Evolutionary conservation across 2,888 invertebrate genomes (phyloP).

Genomic region (Empis stercorea): DNA sequence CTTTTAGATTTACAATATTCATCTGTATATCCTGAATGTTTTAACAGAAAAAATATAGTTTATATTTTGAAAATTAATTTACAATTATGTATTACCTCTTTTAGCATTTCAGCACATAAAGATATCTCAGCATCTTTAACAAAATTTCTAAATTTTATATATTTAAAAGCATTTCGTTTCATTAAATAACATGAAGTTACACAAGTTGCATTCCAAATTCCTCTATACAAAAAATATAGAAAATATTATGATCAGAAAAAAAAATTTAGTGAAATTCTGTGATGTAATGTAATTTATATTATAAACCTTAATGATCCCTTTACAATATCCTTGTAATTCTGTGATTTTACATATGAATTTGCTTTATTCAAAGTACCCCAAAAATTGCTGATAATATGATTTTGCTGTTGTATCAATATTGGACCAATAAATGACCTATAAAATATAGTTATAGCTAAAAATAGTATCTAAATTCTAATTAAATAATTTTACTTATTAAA

Average conservation of each 20-base stretch:
- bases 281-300: too few relatives aligned
- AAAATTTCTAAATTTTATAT: constrained; percentile 45
- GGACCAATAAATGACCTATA: constrained; percentile 50
- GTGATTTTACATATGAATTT: constrained; percentile 88
- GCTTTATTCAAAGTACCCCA: constrained; percentile 88
- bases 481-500: constrained; percentile 43
- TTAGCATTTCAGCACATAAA: constrained; percentile 52
- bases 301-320: constrained; percentile 40
- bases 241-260: too few relatives aligned
- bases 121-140: constrained; percentile 87
- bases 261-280: too few relatives aligned
- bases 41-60: neutral
- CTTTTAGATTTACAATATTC: constrained; percentile 72
- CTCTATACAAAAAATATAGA: constrained; percentile 46
- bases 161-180: constrained; percentile 51
- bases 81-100: constrained; percentile 38
- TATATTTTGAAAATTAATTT: neutral
- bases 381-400: constrained; percentile 94
- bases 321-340: constrained; percentile 93
- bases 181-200: constrained; percentile 71
- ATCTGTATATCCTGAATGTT: constrained; percentile 66
- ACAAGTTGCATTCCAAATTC: constrained; percentile 95
- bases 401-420: constrained; percentile 65
- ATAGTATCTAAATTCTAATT: neutral
- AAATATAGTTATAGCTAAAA: constrained; percentile 4